Conservation (phyloP, 2,888 invertebrate species). For the Tortrix viridana region DNA sequence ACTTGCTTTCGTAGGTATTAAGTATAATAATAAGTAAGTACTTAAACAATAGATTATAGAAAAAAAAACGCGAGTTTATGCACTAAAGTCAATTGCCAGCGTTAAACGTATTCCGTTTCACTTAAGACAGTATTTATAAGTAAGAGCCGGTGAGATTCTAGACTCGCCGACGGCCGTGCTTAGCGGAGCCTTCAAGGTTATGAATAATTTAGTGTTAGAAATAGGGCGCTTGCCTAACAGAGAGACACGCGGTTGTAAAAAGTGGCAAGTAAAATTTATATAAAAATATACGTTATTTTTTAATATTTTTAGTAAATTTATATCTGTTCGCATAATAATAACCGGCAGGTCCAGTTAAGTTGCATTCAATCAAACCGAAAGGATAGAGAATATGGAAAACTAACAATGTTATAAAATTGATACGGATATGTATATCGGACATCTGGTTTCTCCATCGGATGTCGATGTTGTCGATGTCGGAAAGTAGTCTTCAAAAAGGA, state of each 20-base stretch:
- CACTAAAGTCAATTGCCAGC: background rate
- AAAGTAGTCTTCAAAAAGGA: constrained; percentile 14
- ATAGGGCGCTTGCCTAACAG: constrained; percentile 55
- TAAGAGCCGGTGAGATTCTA: constrained; percentile 32
- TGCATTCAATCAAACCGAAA: too few relatives aligned
- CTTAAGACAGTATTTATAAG: constrained; percentile 9
- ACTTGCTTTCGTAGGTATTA: too few relatives aligned
- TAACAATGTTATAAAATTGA: too few relatives aligned
- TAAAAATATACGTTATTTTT: background rate
- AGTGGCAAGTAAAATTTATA: background rate
- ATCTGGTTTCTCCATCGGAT: constrained; percentile 30
- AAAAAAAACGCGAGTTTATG: background rate
- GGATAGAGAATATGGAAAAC: too few relatives aligned
- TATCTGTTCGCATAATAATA: too few relatives aligned
- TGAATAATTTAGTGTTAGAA: constrained; percentile 75
- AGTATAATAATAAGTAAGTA: too few relatives aligned
- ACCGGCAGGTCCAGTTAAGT: too few relatives aligned
- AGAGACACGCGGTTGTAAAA: constrained; percentile 46
- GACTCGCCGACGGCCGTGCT: constrained; percentile 48
- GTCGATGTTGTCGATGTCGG: too few relatives aligned
- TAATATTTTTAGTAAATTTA: too few relatives aligned
- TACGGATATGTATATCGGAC: constrained; percentile 30
- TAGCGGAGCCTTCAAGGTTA: constrained; percentile 62
- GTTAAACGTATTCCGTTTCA: constrained; percentile 15
- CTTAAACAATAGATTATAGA: too few relatives aligned